Conservation (phyloP, 2,888 invertebrate species). For the Ischnus inquisitorius region DNA sequence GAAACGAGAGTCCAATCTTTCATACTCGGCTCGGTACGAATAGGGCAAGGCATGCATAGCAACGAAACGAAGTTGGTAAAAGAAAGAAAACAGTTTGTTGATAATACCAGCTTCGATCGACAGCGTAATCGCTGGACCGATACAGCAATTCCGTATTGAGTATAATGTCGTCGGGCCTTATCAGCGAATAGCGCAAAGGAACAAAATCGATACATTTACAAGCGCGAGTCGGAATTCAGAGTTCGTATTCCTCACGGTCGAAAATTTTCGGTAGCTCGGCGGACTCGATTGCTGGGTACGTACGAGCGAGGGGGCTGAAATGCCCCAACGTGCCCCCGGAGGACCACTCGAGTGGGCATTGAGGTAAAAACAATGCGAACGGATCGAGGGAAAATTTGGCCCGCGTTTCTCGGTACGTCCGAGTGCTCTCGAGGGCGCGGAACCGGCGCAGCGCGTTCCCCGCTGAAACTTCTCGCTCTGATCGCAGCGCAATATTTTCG, state of each 20-base stretch:
- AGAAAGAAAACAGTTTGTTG: slow-evolving; percentile 28
- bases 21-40: slow-evolving; percentile 4
- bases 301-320: slow-evolving; percentile 9
- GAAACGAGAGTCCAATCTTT: slow-evolving; percentile 33
- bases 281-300: slow-evolving; percentile 35
- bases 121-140: slow-evolving; percentile 41
- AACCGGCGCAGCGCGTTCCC: slow-evolving; percentile 1
- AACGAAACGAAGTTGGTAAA: slow-evolving; percentile 15
- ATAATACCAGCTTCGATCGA: slow-evolving; percentile 39
- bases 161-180: no score
- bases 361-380: neutral
- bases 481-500: slow-evolving; percentile 27
- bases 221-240: no score
- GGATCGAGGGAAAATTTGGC: slow-evolving; percentile 22
- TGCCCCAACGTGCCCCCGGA: slow-evolving; percentile 26
- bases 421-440: neutral
- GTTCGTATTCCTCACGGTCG: slow-evolving; percentile 20
- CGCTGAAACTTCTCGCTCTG: slow-evolving; percentile 9
- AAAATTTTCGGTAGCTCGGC: slow-evolving; percentile 24
- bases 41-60: slow-evolving; percentile 13
- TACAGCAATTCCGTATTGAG: slow-evolving; percentile 39
- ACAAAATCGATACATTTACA: neutral
- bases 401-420: slow-evolving; percentile 27
- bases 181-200: neutral
- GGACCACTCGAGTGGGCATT: slow-evolving; percentile 14